Evolutionary conservation across 2,113 vertebrate species (phyloP), one percentile per base, ranked within the genome.

Genomic region (Conger conger): DNA sequence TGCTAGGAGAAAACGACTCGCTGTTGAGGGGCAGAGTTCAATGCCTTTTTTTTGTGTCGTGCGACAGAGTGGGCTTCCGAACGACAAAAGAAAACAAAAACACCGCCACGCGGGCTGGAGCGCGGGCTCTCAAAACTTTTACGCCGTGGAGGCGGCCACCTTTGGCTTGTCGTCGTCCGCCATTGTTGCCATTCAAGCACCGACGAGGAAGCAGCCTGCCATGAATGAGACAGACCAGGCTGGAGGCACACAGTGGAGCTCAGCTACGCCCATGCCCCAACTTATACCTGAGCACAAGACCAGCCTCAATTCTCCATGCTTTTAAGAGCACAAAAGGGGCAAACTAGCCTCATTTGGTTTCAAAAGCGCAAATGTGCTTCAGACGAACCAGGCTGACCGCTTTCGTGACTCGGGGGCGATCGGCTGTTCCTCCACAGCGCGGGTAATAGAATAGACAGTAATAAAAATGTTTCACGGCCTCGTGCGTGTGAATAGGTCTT

Each of bases 1-100:
- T 73, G 68, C 68, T 73, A 73, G 68, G 68, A 73, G 68, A 73
- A 63, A 73, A 73, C 27, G 68, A 23, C n/a, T 73, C n/a, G n/a
- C 68, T 73, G n/a, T 73, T 73, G 68, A 9, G 68, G 68, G 68
- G 68, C 27, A 33, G 68, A 33, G 27, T 73, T 73, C 68, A 73
- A 33, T 73, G 27, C 5, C 68, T 73, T 23, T 23, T 42, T 63
- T 73, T 73, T 73, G 68, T 73, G 15, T 33, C n/a, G n/a, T 33
- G n/a, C n/a, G 27, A 27, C 68, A 33, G 27, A 73, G 68, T 11
- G 68, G 68, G 68, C 68, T 73, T 73, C 13, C 68, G 1, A 27
- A 68, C 20, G 60, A 68, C 60, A n/a, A 68, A 68, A 27, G 27
- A 27, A 50, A 50, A 73, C 27, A n/a, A 33, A n/a, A 73, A 73